Conservation (phyloP, 92 coral and sea anemone genomes). For the Siderastrea siderea region DNA sequence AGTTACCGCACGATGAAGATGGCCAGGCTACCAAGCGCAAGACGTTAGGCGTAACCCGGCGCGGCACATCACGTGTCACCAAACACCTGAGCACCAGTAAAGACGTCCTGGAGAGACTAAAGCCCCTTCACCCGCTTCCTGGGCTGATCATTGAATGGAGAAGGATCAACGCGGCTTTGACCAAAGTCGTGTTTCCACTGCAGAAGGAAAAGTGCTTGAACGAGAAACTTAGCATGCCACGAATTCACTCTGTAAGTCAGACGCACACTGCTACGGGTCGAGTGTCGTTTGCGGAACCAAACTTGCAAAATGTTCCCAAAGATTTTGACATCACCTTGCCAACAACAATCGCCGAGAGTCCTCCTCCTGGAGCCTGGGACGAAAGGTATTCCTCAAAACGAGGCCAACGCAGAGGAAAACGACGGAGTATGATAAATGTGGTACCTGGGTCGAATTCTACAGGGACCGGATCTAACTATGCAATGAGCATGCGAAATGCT, state of each 20-base stretch:
- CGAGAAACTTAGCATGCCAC: slow-evolving; percentile 80
- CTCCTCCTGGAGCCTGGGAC: slow-evolving; percentile 78
- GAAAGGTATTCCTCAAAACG: slow-evolving; percentile 42
- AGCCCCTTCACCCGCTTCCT: slow-evolving; percentile 90
- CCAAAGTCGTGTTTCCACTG: slow-evolving; percentile 94
- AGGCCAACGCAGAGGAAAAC: slow-evolving; percentile 50
- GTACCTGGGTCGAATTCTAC: slow-evolving; percentile 32
- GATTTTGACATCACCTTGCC: slow-evolving; percentile 95
- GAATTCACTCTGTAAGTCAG: slow-evolving; percentile 86
- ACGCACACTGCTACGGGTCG: slow-evolving; percentile 98
- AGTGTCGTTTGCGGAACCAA: slow-evolving; percentile 95
- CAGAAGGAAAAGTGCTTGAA: slow-evolving; percentile 80
- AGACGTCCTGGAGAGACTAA: slow-evolving; percentile 90
- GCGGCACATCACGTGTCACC: slow-evolving; percentile 76
- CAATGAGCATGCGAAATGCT: slow-evolving; percentile 99
- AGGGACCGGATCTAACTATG: slow-evolving; percentile 63
- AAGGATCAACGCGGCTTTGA: slow-evolving; percentile 93
- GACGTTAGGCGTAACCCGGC: slow-evolving; percentile 77
- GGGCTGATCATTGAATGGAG: slow-evolving; percentile 94
- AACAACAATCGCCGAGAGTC: slow-evolving; percentile 85
- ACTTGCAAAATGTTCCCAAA: slow-evolving; percentile 96
- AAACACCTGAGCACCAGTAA: slow-evolving; percentile 94
- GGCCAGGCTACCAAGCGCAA: slow-evolving; percentile 64
- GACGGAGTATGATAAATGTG: slow-evolving; percentile 34
- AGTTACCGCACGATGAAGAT: slow-evolving; percentile 89